A percentile compares a stretch with the other conserved stretches of the same genome.
Evolutionary conservation across 2,888 invertebrate species (phyloP).

Genomic region (Drosophila gaucha): DNA sequence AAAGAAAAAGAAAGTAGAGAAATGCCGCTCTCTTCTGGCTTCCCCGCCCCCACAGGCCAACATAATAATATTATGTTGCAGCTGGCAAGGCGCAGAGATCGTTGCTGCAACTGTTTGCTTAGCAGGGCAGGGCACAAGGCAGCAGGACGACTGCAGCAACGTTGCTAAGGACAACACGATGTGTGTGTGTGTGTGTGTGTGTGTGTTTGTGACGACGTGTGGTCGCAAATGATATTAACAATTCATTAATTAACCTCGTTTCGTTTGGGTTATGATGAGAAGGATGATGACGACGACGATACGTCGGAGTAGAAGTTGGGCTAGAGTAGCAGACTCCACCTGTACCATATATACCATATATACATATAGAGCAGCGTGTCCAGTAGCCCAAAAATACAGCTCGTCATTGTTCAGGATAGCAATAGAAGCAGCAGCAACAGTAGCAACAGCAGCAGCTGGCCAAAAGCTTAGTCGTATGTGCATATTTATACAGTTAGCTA

Average conservation of each 20-base stretch:
- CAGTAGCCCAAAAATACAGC: constrained; percentile 37
- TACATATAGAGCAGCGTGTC: constrained; percentile 1
- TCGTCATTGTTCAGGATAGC: constrained; percentile 67
- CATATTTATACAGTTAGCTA: constrained; percentile 68
- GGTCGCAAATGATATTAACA: constrained; percentile 80
- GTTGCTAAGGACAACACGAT: constrained; percentile 36
- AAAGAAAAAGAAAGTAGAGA: constrained; percentile 30
- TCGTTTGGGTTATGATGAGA: constrained; percentile 68
- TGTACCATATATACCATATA: neutral
- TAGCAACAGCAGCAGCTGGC: constrained; percentile 36
- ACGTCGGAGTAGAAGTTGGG: neutral
- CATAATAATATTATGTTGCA: constrained; percentile 79
- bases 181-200: too few relatives aligned
- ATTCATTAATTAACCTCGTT: constrained; percentile 82
- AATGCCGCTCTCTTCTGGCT: constrained; percentile 1
- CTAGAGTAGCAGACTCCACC: constrained; percentile 3
- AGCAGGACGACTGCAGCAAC: constrained; percentile 22
- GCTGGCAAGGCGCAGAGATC: constrained; percentile 76
- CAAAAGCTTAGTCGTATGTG: constrained; percentile 63
- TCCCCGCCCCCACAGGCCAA: constrained; percentile 22
- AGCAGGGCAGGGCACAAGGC: constrained; percentile 14
- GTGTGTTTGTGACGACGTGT: constrained; percentile 78
- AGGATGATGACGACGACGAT: constrained; percentile 20
- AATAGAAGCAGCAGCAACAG: constrained; percentile 15
- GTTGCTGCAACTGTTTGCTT: constrained; percentile 68